These are phyloP conservation scores for Panthera uncia DNA, from an alignment of 2,113 vertebrate species.

Conservation along the genomic window DNA sequence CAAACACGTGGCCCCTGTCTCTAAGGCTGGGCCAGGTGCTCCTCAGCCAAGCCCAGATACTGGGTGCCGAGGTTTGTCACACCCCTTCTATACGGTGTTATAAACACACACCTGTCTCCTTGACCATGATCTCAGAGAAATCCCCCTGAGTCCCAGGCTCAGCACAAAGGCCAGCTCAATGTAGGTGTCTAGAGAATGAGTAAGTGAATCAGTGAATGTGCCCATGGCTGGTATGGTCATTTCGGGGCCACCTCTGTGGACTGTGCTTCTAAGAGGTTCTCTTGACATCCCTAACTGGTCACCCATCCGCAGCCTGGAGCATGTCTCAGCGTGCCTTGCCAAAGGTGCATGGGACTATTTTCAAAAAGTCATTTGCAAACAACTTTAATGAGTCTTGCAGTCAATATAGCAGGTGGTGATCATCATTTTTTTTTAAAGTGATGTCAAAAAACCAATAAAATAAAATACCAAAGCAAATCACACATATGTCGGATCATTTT, in stretches of 20 bases:
- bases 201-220: neutral
- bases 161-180: neutral
- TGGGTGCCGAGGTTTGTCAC: fast-evolving
- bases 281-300: neutral
- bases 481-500: neutral
- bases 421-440: neutral
- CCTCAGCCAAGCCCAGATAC: neutral
- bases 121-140: neutral
- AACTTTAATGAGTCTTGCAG: neutral
- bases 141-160: neutral
- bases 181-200: neutral
- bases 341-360: neutral
- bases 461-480: neutral
- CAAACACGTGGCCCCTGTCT: neutral
- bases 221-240: neutral
- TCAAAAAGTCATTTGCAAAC: neutral
- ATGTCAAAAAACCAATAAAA: neutral
- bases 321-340: neutral
- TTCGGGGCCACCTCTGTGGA: neutral
- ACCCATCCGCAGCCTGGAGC: no score
- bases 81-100: neutral
- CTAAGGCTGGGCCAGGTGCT: neutral
- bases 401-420: neutral
- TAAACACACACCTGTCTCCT: neutral
- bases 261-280: neutral